phyloP scores from a whole-genome alignment of 2,113 vertebrate genomes.

The Pelobates fuscus region DNA sequence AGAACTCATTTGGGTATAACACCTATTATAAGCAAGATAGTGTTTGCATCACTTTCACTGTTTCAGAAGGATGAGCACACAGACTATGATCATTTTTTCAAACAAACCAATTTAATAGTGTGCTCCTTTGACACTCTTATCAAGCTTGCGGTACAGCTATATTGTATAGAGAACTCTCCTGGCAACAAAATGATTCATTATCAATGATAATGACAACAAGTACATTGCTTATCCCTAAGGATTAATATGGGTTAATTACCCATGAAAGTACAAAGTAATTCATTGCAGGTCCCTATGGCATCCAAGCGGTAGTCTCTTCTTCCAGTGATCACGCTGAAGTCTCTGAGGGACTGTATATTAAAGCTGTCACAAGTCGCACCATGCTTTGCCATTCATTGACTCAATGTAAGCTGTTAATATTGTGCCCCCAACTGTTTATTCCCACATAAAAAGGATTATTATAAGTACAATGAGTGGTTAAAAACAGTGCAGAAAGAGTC shows the following conservation, averaged over 20 bases:
- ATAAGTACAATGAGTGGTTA: no score
- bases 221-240: background rate
- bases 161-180: background rate
- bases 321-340: background rate
- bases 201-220: slow-evolving; percentile 6
- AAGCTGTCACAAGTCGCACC: background rate
- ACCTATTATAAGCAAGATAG: background rate
- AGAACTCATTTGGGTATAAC: background rate
- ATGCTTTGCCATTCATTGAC: background rate
- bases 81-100: background rate
- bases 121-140: background rate
- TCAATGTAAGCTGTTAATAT: slow-evolving; percentile 11
- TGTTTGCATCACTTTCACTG: background rate
- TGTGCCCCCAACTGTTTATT: background rate
- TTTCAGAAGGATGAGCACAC: background rate
- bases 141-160: background rate
- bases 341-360: slow-evolving; percentile 6
- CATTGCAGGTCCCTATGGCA: background rate
- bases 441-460: background rate
- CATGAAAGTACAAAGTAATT: slow-evolving; percentile 26
- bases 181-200: background rate
- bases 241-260: slow-evolving; percentile 24
- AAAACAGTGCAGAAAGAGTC: no score
- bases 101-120: background rate
- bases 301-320: background rate